Base-by-base conservation (phyloP, 2,888 invertebrate species). In the Acanthosoma haemorrhoidale region DNA sequence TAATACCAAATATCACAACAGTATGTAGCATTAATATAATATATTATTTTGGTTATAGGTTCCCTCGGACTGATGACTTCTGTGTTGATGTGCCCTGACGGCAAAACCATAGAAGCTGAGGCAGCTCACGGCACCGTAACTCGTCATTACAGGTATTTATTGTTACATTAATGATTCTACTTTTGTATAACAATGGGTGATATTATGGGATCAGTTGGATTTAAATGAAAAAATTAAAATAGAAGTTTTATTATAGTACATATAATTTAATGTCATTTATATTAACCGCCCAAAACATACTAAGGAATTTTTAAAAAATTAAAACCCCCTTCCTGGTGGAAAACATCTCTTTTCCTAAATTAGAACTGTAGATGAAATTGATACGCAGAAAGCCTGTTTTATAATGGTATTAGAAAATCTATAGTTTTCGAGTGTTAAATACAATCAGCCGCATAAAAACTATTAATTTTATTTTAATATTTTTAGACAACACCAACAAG, bases 81-180 rank as follows among this genome's bases (percentile, higher is more conserved):
- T 68, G 93, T 94, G 31, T 84, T 94, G 70, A 86, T 94, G 83
- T 94, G 94, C 79, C 94, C 94, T 0, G 94, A 90, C 80, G 89
- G 89, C 25, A 90, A 89, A 79, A 94, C 94, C 0, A 87, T 94
- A 72, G 94, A 94, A 82, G 87, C 94, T 0, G 94, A 94, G 81
- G 94, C 94, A 38, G 94, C 94, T 58, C 94, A 94, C 81, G 94
- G 94, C 73, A 94, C 94, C 4, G 94, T 94, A 70, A 94, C 93
- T 8, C 85, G 93, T 69, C 93, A 94, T 83, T 94, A 90, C 82
- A 87, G 84, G 83, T 83, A 78, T 70, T 67, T n/a, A n/a, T n/a
- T n/a, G n/a, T n/a, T n/a, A n/a, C n/a, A n/a, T n/a, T n/a, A n/a
- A n/a, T n/a, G n/a, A n/a, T n/a, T n/a, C n/a, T n/a, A n/a, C n/a